Evolutionary conservation across 2,113 vertebrate genomes (phyloP), one percentile per base, ranked within the genome.

Genomic region (Meleagris gallopavo): DNA sequence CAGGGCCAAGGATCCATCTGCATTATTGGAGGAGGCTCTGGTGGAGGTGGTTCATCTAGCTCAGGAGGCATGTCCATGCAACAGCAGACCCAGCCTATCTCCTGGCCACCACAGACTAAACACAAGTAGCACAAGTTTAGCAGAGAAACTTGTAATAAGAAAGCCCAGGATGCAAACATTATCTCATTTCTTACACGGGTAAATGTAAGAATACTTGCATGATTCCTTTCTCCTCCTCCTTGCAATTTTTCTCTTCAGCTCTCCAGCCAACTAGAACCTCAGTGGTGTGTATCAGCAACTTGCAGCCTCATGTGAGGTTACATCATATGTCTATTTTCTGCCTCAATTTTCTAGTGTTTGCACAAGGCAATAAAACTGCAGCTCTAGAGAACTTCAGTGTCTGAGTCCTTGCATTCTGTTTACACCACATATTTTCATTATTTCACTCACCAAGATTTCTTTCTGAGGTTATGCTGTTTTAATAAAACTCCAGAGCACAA

Each of bases 351-450:
- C 69, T 50, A 22, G 24, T 74, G 45, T 60, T 80, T 83, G n/a
- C 34, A 60, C 21, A 58, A 94, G 60, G 48, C 55, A 96, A 92
- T 95, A 95, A 96, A 96, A 86, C 16, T 18, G 52, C 50, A 34
- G 11, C 86, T 81, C 80, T 52, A 15, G 16, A 86, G 10, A 86
- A 7, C n/a, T 90, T 74, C 0, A 1, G 3, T 67, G 86, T 94
- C 61, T 34, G 43, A 43, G 19, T 91, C 54, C 13, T 89, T 94
- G 78, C 32, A 29, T 86, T 90, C 92, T 50, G 18, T 41, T 73
- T 41, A 29, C 1, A 30, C 0, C 0, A 4, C 2, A 0, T 12
- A 0, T 0, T 27, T 64, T 67, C 11, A 2, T 61, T 36, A 8
- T 76, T 76, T 30, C 36, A 55, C 16, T 46, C 30, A 5, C 24